A percentile compares a stretch with the other conserved stretches of the same genome.
Evolutionary conservation across 2,797 vertebrate species (phyloP).

Genomic region (Sitta carolinensis): DNA sequence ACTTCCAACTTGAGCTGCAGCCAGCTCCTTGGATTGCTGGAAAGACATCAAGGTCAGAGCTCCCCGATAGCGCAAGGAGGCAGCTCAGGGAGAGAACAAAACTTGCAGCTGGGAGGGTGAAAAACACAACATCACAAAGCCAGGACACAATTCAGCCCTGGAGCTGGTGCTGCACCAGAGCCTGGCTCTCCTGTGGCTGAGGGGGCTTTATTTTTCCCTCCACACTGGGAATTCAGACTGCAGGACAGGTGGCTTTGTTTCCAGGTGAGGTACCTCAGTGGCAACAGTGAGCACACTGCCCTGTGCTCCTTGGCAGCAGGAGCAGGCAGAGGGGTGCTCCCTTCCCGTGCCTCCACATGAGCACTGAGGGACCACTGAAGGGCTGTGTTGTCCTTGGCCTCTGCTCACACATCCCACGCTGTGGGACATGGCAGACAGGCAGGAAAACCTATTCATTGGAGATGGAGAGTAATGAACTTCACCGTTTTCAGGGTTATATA

Average conservation of each 20-base stretch:
- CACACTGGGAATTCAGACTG: background rate
- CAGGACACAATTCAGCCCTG: background rate
- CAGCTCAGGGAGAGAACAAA: background rate
- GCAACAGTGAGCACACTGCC: background rate
- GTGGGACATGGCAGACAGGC: conserved; percentile 19
- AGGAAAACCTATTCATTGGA: conserved; percentile 22
- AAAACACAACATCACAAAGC: accelerated
- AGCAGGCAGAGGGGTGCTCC: background rate
- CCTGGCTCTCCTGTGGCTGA: background rate
- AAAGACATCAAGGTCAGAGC: background rate
- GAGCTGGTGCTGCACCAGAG: background rate
- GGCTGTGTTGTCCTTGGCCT: conserved; percentile 64
- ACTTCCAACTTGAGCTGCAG: background rate
- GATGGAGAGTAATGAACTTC: conserved; percentile 2
- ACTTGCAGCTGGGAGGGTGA: background rate
- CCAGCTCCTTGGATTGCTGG: background rate
- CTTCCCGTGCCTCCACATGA: background rate
- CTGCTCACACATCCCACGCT: background rate
- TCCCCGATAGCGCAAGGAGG: background rate
- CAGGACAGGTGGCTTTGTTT: background rate
- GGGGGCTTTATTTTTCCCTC: background rate
- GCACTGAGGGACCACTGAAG: conserved; percentile 52
- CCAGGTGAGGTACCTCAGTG: background rate
- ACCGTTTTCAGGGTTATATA: background rate
- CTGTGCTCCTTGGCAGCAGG: background rate